Conservation (phyloP, 2,113 vertebrate genomes). For the Clarias magur region DNA sequence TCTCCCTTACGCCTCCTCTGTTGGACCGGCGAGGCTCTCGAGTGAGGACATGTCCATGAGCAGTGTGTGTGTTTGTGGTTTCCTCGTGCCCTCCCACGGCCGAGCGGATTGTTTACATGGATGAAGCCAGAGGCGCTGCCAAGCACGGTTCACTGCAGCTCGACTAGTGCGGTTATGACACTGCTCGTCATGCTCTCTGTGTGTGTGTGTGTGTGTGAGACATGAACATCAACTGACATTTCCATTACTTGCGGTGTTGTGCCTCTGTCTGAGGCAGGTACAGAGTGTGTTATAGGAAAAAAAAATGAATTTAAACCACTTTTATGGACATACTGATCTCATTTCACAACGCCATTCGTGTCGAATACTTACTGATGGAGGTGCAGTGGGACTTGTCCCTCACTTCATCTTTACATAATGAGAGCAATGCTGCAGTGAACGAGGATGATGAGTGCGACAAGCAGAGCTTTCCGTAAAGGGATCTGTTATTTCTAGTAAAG, state of each 20-base stretch:
- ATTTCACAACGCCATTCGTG: not conserved
- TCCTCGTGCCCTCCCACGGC: slow-evolving; percentile 38
- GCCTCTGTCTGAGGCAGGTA: slow-evolving; percentile 46
- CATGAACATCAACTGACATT: slow-evolving; percentile 55
- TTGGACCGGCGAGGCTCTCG: not conserved
- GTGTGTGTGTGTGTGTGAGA: not conserved
- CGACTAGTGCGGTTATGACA: slow-evolving; percentile 58
- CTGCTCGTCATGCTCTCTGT: slow-evolving; percentile 44
- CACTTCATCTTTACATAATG: not conserved
- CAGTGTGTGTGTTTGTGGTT: slow-evolving; percentile 34
- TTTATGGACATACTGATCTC: not conserved
- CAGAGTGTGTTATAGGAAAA: not conserved
- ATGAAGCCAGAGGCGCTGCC: slow-evolving; percentile 55
- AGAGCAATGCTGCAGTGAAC: not conserved
- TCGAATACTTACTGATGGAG: not conserved
- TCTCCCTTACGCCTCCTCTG: not conserved
- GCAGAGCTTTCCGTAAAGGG: not conserved
- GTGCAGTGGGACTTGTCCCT: not conserved
- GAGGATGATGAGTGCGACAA: not conserved
- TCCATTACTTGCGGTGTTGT: slow-evolving; percentile 47
- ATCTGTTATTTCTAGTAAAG: not conserved
- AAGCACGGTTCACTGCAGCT: slow-evolving; percentile 49
- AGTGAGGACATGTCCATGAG: not conserved
- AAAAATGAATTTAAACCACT: not conserved
- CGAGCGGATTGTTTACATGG: slow-evolving; percentile 60